These are phyloP conservation scores for Dipodomys stephensi DNA, from an alignment of 2,113 vertebrate genomes.

Conservation along the genomic window DNA sequence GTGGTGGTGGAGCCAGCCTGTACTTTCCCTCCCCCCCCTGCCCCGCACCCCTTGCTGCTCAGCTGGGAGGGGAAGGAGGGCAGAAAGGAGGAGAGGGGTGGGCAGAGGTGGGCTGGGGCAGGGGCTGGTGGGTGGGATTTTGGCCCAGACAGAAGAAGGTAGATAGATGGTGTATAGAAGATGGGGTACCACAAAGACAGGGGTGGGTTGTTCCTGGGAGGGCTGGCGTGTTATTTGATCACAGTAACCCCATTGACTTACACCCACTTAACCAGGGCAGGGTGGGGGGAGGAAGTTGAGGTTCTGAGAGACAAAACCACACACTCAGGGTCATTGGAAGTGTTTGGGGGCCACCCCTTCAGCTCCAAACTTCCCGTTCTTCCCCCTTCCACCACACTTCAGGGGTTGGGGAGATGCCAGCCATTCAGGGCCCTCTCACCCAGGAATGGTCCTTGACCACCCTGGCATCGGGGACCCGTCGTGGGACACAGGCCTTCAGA, in stretches of 20 bases:
- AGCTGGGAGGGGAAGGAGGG: background rate
- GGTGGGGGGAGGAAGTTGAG: too few species aligned
- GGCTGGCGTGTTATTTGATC: background rate
- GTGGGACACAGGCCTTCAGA: background rate
- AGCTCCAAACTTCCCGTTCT: background rate
- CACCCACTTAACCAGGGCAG: background rate
- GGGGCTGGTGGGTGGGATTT: background rate
- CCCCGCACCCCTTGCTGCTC: too few species aligned
- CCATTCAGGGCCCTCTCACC: background rate
- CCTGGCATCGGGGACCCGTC: background rate
- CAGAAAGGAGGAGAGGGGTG: background rate
- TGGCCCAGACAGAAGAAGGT: background rate
- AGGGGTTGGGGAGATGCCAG: background rate
- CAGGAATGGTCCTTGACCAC: background rate
- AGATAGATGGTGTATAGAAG: background rate
- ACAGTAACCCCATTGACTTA: too few species aligned
- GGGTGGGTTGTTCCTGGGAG: background rate
- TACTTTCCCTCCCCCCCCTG: too few species aligned
- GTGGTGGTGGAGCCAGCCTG: background rate
- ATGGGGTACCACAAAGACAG: background rate
- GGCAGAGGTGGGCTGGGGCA: background rate
- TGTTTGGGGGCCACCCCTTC: background rate
- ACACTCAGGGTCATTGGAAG: background rate
- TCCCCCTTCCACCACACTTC: too few species aligned
- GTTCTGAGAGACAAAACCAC: background rate